Evolutionary conservation across 2,797 vertebrate genomes (phyloP).

Genomic region (Bradypodion pumilum): DNA sequence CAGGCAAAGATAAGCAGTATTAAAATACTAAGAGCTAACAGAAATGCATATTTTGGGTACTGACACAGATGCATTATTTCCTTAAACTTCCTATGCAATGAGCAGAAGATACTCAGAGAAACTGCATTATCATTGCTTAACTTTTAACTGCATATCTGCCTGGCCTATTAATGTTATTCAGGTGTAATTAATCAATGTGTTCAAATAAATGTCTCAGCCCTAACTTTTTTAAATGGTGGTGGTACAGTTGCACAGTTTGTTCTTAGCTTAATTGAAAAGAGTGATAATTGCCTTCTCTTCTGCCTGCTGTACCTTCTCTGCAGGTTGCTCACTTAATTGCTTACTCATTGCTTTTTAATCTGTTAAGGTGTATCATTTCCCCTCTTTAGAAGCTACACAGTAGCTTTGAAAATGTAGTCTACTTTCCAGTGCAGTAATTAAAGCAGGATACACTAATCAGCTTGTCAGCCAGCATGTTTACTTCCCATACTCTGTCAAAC

Average conservation of each 20-base stretch:
- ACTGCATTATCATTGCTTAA: not conserved
- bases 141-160: not conserved
- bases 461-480: slow-evolving; percentile 17
- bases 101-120: not conserved
- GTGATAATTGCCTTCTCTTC: slow-evolving; percentile 12
- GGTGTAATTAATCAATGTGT: not conserved
- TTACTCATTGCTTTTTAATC: slow-evolving; percentile 32
- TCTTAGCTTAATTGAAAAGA: not conserved
- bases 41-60: not conserved
- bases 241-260: not conserved
- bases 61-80: not conserved
- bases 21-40: not conserved
- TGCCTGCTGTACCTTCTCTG: slow-evolving; percentile 8
- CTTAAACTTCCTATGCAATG: not conserved
- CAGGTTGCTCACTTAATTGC: slow-evolving; percentile 29
- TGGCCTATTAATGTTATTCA: not conserved
- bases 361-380: slow-evolving; percentile 25
- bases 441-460: slow-evolving; percentile 23
- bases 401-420: not conserved
- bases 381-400: slow-evolving; percentile 3
- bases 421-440: slow-evolving; percentile 30
- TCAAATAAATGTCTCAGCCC: not conserved
- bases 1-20: not conserved
- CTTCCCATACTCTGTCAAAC: not conserved
- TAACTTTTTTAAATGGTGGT: not conserved